A percentile compares a stretch with the other conserved stretches of the same genome.
These are phyloP conservation scores for Scleropages formosus DNA, from an alignment of 2,797 vertebrate species.

Conservation along the genomic window DNA sequence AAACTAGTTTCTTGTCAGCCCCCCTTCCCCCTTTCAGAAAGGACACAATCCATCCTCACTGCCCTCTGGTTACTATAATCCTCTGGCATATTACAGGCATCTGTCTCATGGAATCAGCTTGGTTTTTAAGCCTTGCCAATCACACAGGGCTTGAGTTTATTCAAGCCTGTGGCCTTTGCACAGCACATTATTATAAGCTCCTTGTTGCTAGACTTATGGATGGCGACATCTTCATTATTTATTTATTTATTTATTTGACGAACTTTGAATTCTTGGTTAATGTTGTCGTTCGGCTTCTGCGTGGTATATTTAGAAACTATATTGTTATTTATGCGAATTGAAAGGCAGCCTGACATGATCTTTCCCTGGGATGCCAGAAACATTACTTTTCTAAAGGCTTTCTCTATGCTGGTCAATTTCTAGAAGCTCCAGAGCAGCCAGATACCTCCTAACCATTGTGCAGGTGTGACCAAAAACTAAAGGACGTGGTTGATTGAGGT, in stretches of 20 bases:
- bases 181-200: conserved; percentile 8
- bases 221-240: conserved; percentile 2
- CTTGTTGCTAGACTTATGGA: not conserved
- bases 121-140: not conserved
- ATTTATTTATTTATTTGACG: too few relatives aligned
- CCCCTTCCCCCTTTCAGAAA: not conserved
- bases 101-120: conserved; percentile 10
- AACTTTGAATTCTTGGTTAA: too few relatives aligned
- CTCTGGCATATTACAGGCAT: conserved; percentile 8
- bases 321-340: not conserved
- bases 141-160: not conserved
- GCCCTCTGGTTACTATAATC: conserved; percentile 25
- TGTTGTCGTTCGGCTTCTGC: not conserved
- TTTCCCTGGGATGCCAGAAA: not conserved
- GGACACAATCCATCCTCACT: not conserved
- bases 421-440: too few relatives aligned
- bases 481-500: too few relatives aligned
- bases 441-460: too few relatives aligned
- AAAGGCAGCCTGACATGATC: not conserved
- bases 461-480: too few relatives aligned
- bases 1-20: conserved; percentile 15
- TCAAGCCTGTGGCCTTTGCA: not conserved
- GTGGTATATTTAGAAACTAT: not conserved
- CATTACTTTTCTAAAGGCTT: not conserved
- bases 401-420: too few relatives aligned